Conservation (phyloP, 2,888 invertebrate genomes). For the Carterocephalus palaemon region DNA sequence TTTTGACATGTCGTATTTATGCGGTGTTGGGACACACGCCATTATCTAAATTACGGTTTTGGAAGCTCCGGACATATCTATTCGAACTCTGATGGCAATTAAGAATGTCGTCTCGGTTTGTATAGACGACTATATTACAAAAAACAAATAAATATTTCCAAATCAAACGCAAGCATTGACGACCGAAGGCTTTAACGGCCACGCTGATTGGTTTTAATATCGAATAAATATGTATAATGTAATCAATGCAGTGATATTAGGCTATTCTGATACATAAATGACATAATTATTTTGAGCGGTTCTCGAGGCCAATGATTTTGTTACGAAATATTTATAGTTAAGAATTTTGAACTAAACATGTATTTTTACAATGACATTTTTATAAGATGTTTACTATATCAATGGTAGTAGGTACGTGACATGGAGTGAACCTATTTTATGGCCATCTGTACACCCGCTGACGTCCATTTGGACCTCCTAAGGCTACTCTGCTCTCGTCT, state of each 20-base stretch:
- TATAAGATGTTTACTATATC: too few relatives aligned
- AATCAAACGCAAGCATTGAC: slow-evolving; percentile 23
- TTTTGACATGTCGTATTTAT: slow-evolving; percentile 70
- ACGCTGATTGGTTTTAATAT: slow-evolving; percentile 23
- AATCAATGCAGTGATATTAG: slow-evolving; percentile 18
- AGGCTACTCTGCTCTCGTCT: too few relatives aligned
- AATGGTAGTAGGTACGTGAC: too few relatives aligned
- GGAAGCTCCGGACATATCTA: slow-evolving; percentile 65
- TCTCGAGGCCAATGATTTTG: neutral
- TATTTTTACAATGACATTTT: slow-evolving; percentile 4
- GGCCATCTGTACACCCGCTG: too few relatives aligned
- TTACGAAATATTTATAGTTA: slow-evolving; percentile 7
- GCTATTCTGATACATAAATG: slow-evolving; percentile 8
- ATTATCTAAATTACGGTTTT: slow-evolving; percentile 73
- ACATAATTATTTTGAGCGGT: slow-evolving; percentile 14
- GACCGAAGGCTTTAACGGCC: slow-evolving; percentile 19
- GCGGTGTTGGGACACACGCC: slow-evolving; percentile 58
- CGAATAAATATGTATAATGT: slow-evolving; percentile 24
- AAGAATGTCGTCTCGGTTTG: slow-evolving; percentile 42
- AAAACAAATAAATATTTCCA: slow-evolving; percentile 24
- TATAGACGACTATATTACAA: slow-evolving; percentile 35
- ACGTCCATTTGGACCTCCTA: too few relatives aligned
- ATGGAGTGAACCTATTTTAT: too few relatives aligned
- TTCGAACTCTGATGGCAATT: slow-evolving; percentile 53
- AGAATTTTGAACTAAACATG: neutral